Base-by-base conservation (phyloP, 2,888 invertebrate genomes). In the Drosophila macrospina region DNA sequence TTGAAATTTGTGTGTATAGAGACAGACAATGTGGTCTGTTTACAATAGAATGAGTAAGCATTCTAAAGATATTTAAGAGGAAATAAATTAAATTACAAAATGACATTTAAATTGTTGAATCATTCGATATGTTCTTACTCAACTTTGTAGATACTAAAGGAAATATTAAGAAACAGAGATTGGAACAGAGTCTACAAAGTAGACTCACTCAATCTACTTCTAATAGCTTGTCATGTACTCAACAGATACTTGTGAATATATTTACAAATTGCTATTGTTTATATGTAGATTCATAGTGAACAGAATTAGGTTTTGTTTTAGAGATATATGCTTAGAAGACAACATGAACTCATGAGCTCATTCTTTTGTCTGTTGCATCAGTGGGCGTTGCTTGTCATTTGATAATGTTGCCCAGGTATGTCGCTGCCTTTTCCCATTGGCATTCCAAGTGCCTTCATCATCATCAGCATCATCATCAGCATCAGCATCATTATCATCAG, bases 321-420 rank as follows among this genome's bases (percentile, higher is more conserved):
- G 15, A 44, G 50, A 28, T 41, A 28, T 41, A 44, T 45, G 39
- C 52, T 28, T 28, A 10, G 13, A 20, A 24, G 52, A 52, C n/a
- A n/a, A 60, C 54, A 26, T 59, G 54, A 62, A 62, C 30, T 66
- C 66, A 32, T 62, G 67, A 47, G 74, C 67, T n/a, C 57, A 48
- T 44, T 57, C 52, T 55, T 68, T 55, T 68, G 68, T 73, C 56
- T 57, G 52, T 44, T 62, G 73, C 73, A 62, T 56, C 42, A 30
- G 74, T 75, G 75, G 75, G 75, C 61, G 75, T 55, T 59, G 52
- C 61, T 74, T 70, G 75, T 59, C 71, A 56, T 75, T 61, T 59
- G 67, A 66, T 61, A 70, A 66, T 74, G 52, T 61, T 57, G 34
- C 50, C 65, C 26, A 36, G 37, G 26, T 37, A 37, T 39, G 47